A percentile compares a stretch with the other conserved stretches of the same genome.
Evolutionary conservation across 1,140 invertebrate species (phyloP).

Genomic region (Melanaphis sacchari): DNA sequence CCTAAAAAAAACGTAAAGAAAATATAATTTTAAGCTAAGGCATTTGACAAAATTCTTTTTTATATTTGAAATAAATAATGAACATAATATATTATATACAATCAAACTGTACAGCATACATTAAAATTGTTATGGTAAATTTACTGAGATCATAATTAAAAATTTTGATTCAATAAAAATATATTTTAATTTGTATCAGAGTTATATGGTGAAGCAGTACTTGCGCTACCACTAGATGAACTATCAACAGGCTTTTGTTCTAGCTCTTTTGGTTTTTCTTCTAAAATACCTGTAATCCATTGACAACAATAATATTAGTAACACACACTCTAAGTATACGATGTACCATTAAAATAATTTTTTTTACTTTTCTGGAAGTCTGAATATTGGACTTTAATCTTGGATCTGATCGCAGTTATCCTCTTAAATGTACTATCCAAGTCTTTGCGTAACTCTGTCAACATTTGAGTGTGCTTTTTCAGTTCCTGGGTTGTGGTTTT

Average conservation of each 20-base stretch:
- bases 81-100: background rate
- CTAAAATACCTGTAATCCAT: slow-evolving; percentile 25
- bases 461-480: slow-evolving; percentile 86
- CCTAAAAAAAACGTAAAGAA: no score
- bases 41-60: background rate
- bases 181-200: slow-evolving; percentile 51
- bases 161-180: background rate
- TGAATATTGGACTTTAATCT: slow-evolving; percentile 84
- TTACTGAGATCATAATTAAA: background rate
- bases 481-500: slow-evolving; percentile 85
- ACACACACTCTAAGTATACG: background rate
- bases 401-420: slow-evolving; percentile 78
- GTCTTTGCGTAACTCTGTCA: slow-evolving; percentile 71
- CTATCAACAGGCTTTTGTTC: slow-evolving; percentile 34
- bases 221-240: slow-evolving; percentile 46
- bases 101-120: background rate
- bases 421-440: slow-evolving; percentile 70
- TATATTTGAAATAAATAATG: background rate
- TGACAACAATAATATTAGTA: background rate
- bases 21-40: background rate
- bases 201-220: slow-evolving; percentile 42
- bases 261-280: slow-evolving; percentile 44
- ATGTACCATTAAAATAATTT: background rate
- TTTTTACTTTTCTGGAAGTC: slow-evolving; percentile 63
- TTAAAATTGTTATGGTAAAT: background rate